Base-by-base conservation (phyloP, 2,113 vertebrate species). In the Gulo gulo region DNA sequence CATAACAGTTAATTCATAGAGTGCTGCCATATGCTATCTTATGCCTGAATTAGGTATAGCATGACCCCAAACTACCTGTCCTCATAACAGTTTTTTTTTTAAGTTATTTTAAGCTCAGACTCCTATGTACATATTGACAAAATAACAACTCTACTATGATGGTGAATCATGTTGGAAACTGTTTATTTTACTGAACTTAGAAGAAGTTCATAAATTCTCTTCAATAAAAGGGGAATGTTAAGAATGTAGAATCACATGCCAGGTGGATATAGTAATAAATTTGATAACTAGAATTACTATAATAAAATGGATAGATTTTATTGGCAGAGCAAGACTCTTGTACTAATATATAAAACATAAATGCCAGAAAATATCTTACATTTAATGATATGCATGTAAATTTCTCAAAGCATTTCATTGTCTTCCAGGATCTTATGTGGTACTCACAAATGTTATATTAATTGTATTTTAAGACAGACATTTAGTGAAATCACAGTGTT, bases 81-180 rank as follows among this genome's bases (percentile, higher is more conserved):
- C 80, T 97, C 74, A 91, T 91, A 97, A 95, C n/a, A 15, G 52
- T 82, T 67, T 61, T 57, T 57, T 97, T 82, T 91, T 61, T 95
- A 76, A 91, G 47, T 79, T 95, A 97, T 96, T 95, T 96, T 76
- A 98, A 97, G 92, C 82, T 94, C 67, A 96, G 88, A 55, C 31
- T 89, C 74, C 94, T 97, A 36, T 63, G 55, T 50, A 96, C 50
- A 73, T 96, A 98, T 98, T 96, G 93, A 97, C 96, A 97, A 98
- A 98, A 95, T 89, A 96, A 98, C 98, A 98, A 97, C 61, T 55
- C 92, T 96, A 86, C 87, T 47, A 82, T 83, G 78, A 92, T 96
- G 97, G 96, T 92, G 97, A 98, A 88, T 98, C 86, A 89, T 11
- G 59, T 86, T 93, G 83, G 80, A 98, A 98, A 97, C 47, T 91